phyloP scores from a whole-genome alignment of 2,888 invertebrate species.

The Rhodophaea formosa region DNA sequence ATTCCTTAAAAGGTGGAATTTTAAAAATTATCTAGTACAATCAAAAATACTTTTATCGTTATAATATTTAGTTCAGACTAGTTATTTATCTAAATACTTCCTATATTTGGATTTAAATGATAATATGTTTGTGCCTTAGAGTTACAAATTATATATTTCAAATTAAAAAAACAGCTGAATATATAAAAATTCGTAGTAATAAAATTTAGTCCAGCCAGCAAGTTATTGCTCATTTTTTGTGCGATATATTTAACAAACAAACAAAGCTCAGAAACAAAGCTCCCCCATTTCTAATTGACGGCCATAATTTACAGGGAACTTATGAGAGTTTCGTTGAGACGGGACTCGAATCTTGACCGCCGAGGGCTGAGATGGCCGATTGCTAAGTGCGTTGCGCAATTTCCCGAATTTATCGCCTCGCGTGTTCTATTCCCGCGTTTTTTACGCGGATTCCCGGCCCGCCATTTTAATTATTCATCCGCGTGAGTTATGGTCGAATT shows the following conservation, averaged over 20 bases:
- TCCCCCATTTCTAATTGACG: constrained; percentile 11
- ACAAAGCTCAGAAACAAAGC: neutral
- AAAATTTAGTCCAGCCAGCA: too few species aligned
- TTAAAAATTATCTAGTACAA: too few species aligned
- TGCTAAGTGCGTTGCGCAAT: constrained; percentile 76
- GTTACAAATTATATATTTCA: too few species aligned
- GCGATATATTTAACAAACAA: neutral
- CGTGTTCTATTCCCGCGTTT: constrained; percentile 56
- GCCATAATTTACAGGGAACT: constrained; percentile 14
- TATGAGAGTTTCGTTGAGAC: constrained; percentile 11
- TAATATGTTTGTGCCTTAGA: too few species aligned
- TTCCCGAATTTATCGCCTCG: constrained; percentile 68
- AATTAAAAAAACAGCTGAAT: too few species aligned
- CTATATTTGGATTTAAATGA: too few species aligned
- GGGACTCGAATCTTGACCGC: constrained; percentile 44
- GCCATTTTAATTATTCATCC: constrained; percentile 81
- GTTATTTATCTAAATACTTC: too few species aligned
- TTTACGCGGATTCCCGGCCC: constrained; percentile 71
- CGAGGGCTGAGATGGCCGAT: constrained; percentile 44
- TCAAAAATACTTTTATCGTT: too few species aligned
- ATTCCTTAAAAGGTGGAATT: too few species aligned
- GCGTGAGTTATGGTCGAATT: constrained; percentile 82
- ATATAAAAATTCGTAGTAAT: too few species aligned
- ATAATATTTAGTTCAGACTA: too few species aligned
- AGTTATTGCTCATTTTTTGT: neutral